Base-by-base conservation (phyloP, 2,797 vertebrate species). In the Sebastiscus albofasciatus region DNA sequence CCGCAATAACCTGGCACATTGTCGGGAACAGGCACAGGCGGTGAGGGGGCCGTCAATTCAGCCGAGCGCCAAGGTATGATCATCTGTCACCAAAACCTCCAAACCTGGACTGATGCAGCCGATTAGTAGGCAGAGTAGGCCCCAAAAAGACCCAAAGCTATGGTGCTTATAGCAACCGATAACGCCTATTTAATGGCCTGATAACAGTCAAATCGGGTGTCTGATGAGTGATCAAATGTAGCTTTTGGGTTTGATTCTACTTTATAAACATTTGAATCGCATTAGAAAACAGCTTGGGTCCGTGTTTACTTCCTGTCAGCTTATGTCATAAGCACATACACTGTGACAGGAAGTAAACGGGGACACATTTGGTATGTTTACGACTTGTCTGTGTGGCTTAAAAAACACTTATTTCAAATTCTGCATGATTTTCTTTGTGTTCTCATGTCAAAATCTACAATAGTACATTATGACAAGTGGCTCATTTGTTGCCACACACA, bases 401-500 rank as follows among this genome's bases (percentile, higher is more conserved):
- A 9, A 11, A 31, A 29, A 56, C 49, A 18, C 0, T 39, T 39
- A 39, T 39, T 39, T 42, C 13, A 42, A 24, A 56, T 67, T n/a
- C 55, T 31, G 61, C 33, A 1, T 20, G 11, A 42, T 70, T 36
- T 31, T 24, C 6, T 59, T 55, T 67, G 27, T 68, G 34, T 46
- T 59, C 10, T 67, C 13, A 60, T 68, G 61, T 8, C 16, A 73
- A 77, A 61, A 80, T 56, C 33, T 55, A 42, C 29, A 39, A 26
- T 11, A 20, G 72, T 12, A 46, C 69, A 79, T 74, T 52, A 72
- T 69, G 68, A 81, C 80, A 77, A 80, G 77, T 61, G 91, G 56
- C 69, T 79, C 56, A 77, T 86, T 87, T 89, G 82, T 86, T 75
- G 71, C 80, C 80, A 85, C 87, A 81, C 14, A 81, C 14, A 39